Base-by-base conservation (phyloP, 1,140 invertebrate genomes). In the Cydia fagiglandana region DNA sequence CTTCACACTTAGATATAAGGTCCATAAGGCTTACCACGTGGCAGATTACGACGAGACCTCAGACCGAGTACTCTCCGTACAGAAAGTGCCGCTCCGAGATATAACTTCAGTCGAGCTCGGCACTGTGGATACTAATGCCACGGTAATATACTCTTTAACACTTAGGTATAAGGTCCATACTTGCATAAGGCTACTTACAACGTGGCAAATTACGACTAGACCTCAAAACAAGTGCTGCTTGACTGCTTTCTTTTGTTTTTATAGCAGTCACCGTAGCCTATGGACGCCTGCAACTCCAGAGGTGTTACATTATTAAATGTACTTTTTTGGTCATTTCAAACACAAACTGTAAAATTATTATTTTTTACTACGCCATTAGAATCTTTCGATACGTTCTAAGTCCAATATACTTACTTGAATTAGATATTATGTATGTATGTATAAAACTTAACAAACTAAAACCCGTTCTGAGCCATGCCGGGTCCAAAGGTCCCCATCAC, bases 1-100 rank as follows among this genome's bases (percentile, higher is more conserved):
- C n/a, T 56, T 17, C 9, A 4, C 15, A 9, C 53, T 7, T 56
- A 17, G 30, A 73, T 38, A 38, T 24, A 15, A 45, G 41, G 41
- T 45, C 10, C 41, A 12, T 45, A 2, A 10, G 45, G 34, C 34
- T 34, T 98, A 98, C 91, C 98, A 98, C 89, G 96, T 99, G 3
- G 98, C 98, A 2, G 97, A 98, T 94, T 99, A 98, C 91, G 98
- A 99, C 90, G 98, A 99, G 84, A 97, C 98, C 85, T 95, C 97
- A n/a, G 98, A 99, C 91, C 95, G 97, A 86, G 95, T 99, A 61
- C 79, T 91, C 2, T 81, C 84, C 0, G 89, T 91, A 15, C 88
- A 87, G 88, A 94, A 94, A 81, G 96, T 98, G 7, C 92, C 94
- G 2, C 88, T 97, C 5, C 86, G 93, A 74, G 94, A 96, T 86